Percentiles rank a stretch among this genome's conserved stretches.
Conservation (phyloP, 2,888 invertebrate genomes). For the Graphium colonna region DNA sequence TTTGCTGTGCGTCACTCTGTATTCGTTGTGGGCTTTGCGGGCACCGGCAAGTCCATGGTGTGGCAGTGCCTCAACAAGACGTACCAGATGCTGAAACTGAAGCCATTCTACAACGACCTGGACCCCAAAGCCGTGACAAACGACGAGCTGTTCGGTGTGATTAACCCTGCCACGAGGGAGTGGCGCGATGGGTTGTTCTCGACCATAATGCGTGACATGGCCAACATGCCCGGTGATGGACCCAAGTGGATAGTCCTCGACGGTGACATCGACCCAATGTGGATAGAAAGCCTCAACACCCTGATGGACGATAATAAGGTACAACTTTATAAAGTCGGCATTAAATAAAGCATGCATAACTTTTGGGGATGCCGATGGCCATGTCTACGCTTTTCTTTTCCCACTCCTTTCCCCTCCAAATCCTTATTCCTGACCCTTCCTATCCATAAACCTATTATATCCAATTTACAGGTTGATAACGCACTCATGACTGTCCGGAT, state of each 20-base stretch:
- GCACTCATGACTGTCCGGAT: no score
- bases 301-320: conserved; percentile 98
- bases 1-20: conserved; percentile 97
- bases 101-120: conserved; percentile 93
- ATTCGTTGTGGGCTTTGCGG: conserved; percentile 91
- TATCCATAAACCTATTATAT: no score
- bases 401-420: no score
- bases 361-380: no score
- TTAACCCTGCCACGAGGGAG: conserved; percentile 95
- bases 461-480: no score
- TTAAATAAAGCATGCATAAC: no score
- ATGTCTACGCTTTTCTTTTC: no score
- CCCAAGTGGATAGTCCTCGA: conserved; percentile 97
- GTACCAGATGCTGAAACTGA: conserved; percentile 88
- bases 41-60: conserved; percentile 95
- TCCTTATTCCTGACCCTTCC: no score
- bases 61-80: conserved; percentile 95
- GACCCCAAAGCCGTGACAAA: conserved; percentile 98
- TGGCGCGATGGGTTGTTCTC: conserved; percentile 97
- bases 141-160: conserved; percentile 96
- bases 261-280: conserved; percentile 98
- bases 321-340: no score
- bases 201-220: conserved; percentile 95
- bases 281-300: conserved; percentile 98
- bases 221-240: conserved; percentile 90